Base-by-base conservation (phyloP, 1,140 invertebrate genomes). In the Lepidurus couesii region DNA sequence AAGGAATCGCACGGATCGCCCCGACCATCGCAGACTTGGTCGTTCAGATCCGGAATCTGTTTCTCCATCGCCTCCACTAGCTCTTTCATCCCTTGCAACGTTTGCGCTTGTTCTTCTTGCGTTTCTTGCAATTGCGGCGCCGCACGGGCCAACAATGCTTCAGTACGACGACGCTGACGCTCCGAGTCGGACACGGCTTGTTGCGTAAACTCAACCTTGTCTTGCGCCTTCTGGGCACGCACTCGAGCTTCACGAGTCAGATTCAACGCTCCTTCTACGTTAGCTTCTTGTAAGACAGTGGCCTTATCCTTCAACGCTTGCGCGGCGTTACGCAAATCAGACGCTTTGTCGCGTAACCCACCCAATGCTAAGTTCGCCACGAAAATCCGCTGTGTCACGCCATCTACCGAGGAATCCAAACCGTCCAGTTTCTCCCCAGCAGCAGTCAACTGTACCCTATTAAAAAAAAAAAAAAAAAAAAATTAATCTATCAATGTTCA, bases 221-320 rank as follows among this genome's bases (percentile, higher is more conserved):
- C 86, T 84, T 94, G 87, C 81, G 93, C 89, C 73, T 85, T 89
- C 84, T 86, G 89, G 82, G 87, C 93, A 82, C 85, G 90, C 83
- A 88, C 89, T 83, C 88, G 90, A 85, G 91, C 95, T 88, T 88
- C 93, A 42, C 92, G 88, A 0, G 95, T 98, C 4, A 98, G 89
- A 83, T 95, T 96, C 73, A 97, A 87, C 2, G 96, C 96, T 74
- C 96, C 96, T 87, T 96, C 93, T 47, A 98, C 93, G 86, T 98
- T 96, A 6, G 92, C 93, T 86, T 98, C 96, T 85, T 98, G 95
- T 42, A 99, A 86, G 83, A 92, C 90, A 1, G 95, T 98, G 11
- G 95, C 95, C 83, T 95, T 95, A 77, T 91, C 90, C 82, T 92
- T 91, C 34, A 98, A 86, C 44, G 92, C 88, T 75, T 89, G 85